Base-by-base conservation (phyloP, 2,113 vertebrate genomes). In the Pachypanchax playfairii region DNA sequence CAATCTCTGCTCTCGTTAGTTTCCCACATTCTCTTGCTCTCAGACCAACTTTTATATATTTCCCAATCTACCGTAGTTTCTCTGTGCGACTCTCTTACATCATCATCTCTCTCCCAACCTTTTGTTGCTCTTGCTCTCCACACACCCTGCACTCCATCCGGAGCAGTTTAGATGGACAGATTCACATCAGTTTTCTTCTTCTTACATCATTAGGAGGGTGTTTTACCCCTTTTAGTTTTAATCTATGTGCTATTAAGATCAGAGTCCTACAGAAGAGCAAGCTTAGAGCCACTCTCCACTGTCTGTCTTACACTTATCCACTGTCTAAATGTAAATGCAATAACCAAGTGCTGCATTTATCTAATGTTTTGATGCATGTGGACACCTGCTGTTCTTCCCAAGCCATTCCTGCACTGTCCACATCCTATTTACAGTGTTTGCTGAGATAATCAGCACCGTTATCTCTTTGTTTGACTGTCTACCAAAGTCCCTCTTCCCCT, bases 241-340 rank as follows among this genome's bases (percentile, higher is more conserved):
- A 61, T n/a, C 28, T 9, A 47, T 46, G 39, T 14, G 6, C 50
- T 21, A 5, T 38, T 43, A 18, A 63, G 46, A 38, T 64, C 41
- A 59, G 47, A 68, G 61, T 58, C 51, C 65, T 31, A 38, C 65
- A 57, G 59, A 73, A 65, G 49, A 73, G 43, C 21, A 31, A 70
- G 53, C 54, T 62, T 69, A 82, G 79, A 15, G 48, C 61, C 84
- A 76, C 74, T 67, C 68, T 76, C 73, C 73, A 70, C 81, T 73
- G 80, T 87, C 72, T 87, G 82, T 85, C 73, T 75, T 39, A 67
- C 57, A 83, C 66, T 80, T 67, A 58, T 55, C 58, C 87, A 80
- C 82, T 77, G 85, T 86, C 77, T 90, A 26, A 75, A 78, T 85
- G 86, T 88, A 86, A 87, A 87, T 85, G 87, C 83, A 82, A 85